Percentiles rank a stretch among this genome's conserved stretches.
phyloP scores from a whole-genome alignment of 2,888 invertebrate genomes.

The Perizoma affinitatum region DNA sequence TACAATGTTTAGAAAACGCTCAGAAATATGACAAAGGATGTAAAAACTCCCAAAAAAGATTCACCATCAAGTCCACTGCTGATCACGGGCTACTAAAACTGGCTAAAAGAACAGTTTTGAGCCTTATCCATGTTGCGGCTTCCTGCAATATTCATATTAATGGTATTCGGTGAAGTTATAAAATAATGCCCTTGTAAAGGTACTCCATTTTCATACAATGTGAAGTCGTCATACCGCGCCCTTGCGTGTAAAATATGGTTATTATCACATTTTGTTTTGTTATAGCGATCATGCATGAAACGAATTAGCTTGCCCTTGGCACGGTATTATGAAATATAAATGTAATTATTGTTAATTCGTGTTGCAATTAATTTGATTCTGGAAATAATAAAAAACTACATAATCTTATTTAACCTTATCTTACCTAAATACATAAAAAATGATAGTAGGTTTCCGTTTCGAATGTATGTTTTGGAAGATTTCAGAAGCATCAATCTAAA shows the following conservation, averaged over 20 bases:
- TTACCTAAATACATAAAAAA: no score
- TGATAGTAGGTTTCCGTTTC: no score
- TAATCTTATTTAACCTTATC: not conserved
- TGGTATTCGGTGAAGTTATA: no score
- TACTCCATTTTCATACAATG: slow-evolving; percentile 20
- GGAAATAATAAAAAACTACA: not conserved
- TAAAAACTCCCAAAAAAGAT: not conserved
- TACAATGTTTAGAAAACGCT: slow-evolving; percentile 1
- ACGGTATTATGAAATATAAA: slow-evolving; percentile 33
- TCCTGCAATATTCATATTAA: no score
- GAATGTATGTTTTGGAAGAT: not conserved
- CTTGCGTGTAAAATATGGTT: slow-evolving; percentile 42
- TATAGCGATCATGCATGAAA: slow-evolving; percentile 44
- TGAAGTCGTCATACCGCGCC: slow-evolving; percentile 39
- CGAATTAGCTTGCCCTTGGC: slow-evolving; percentile 51
- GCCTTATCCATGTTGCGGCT: no score
- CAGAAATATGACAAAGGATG: not conserved
- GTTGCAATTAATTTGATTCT: slow-evolving; percentile 12
- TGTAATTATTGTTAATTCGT: slow-evolving; percentile 33
- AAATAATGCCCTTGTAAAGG: no score
- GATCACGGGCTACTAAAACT: no score
- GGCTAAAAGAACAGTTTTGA: no score
- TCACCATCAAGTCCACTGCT: no score
- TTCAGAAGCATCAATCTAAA: no score
- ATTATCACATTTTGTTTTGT: slow-evolving; percentile 43